Percentiles rank a stretch among this genome's conserved stretches.
Conservation (phyloP, 2,113 vertebrate genomes). For the Corythornis madagascariensis region DNA sequence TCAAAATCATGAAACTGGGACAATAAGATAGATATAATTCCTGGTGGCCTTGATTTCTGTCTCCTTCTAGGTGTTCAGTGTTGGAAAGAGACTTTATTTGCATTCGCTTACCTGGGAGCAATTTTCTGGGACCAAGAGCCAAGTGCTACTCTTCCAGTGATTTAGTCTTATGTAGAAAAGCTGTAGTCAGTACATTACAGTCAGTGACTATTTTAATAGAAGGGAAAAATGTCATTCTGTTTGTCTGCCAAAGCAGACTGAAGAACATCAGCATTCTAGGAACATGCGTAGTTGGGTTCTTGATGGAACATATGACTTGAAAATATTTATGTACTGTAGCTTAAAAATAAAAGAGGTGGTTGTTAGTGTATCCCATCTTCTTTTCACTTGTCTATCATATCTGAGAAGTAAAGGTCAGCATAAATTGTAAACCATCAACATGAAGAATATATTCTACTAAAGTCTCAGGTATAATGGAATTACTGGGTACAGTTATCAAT, state of each 20-base stretch:
- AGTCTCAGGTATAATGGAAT: background rate
- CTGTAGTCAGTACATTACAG: background rate
- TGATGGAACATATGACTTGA: background rate
- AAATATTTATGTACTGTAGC: background rate
- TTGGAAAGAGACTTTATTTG: background rate
- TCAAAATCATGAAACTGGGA: background rate
- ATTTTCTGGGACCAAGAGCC: background rate
- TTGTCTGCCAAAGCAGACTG: constrained; percentile 49
- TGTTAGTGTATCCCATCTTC: background rate
- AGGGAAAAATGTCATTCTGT: constrained; percentile 15
- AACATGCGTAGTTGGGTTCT: constrained; percentile 3
- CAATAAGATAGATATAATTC: background rate
- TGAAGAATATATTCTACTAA: background rate
- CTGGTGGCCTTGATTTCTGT: background rate
- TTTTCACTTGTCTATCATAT: background rate
- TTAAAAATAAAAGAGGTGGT: background rate
- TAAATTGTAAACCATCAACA: background rate
- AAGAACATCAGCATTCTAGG: constrained; percentile 30
- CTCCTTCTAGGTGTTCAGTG: background rate
- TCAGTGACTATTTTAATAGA: background rate
- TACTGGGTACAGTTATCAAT: background rate
- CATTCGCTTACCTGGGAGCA: background rate
- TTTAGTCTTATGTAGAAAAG: background rate
- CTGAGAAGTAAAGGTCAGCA: background rate
- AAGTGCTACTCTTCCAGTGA: background rate